A percentile compares a stretch with the other conserved stretches of the same genome.
Conservation (phyloP, 2,113 vertebrate genomes). For the Pomatorhinus ruficollis region DNA sequence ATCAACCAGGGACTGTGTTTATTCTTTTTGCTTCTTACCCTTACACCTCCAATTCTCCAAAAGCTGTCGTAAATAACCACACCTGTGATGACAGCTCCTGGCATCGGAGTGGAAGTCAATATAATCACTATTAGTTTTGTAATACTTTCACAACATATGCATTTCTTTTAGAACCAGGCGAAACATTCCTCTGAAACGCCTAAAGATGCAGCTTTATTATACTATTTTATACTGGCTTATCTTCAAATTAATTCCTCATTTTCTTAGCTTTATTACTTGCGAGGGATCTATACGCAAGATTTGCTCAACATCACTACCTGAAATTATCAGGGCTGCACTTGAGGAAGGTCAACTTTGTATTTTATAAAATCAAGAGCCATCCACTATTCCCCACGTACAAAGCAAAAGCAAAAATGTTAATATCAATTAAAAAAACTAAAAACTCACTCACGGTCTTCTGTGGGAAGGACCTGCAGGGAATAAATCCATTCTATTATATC, state of each 20-base stretch:
- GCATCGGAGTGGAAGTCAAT: not conserved
- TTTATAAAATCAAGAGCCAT: not conserved
- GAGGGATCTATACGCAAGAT: not conserved
- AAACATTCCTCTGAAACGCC: not conserved
- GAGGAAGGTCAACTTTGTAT: not conserved
- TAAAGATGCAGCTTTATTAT: not conserved
- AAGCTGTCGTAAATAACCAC: not conserved
- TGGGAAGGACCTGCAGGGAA: constrained; percentile 95
- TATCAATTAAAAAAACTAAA: constrained; percentile 69
- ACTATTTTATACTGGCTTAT: not conserved
- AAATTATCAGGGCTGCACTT: not conserved
- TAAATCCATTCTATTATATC: constrained; percentile 96
- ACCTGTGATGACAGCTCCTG: not conserved
- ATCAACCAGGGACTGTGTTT: not conserved
- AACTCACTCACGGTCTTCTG: constrained; percentile 93
- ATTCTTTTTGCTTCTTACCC: not conserved
- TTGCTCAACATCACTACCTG: not conserved
- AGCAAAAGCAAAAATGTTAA: constrained; percentile 19
- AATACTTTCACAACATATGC: not conserved
- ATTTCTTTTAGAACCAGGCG: not conserved
- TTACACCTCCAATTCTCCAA: not conserved
- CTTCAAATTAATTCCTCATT: not conserved
- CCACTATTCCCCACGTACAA: not conserved
- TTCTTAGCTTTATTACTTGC: not conserved
- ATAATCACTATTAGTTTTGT: not conserved